These are phyloP conservation scores for Bettongia penicillata DNA, from an alignment of 2,113 vertebrate genomes.

Conservation along the genomic window DNA sequence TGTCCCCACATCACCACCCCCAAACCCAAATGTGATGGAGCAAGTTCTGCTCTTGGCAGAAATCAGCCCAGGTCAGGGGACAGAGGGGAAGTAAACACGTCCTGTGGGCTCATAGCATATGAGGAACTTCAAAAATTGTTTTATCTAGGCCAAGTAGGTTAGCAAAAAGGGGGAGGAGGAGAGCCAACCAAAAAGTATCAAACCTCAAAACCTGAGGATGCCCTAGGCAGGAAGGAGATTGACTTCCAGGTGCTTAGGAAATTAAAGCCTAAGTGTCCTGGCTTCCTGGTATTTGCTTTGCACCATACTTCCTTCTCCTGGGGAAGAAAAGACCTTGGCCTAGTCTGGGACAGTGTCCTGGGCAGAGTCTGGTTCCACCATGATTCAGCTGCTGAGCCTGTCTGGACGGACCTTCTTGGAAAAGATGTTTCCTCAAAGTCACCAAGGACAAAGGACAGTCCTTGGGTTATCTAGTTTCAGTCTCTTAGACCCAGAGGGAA, in stretches of 20 bases:
- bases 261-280: background rate
- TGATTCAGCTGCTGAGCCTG: background rate
- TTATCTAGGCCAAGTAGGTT: background rate
- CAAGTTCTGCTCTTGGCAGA: background rate
- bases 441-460: background rate
- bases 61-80: background rate
- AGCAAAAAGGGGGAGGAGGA: background rate
- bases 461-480: background rate
- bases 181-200: background rate
- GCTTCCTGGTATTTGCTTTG: background rate
- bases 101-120: background rate
- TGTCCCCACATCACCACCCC: background rate
- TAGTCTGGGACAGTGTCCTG: background rate
- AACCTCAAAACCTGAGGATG: background rate
- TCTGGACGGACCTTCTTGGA: background rate
- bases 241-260: background rate
- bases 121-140: background rate
- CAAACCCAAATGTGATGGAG: background rate
- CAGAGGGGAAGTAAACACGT: background rate
- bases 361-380: background rate
- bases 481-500: background rate
- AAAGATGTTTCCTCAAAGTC: background rate
- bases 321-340: background rate
- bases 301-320: background rate
- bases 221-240: background rate